Evolutionary conservation across 2,888 invertebrate genomes (phyloP).

Genomic region (Latheticus oryzae): DNA sequence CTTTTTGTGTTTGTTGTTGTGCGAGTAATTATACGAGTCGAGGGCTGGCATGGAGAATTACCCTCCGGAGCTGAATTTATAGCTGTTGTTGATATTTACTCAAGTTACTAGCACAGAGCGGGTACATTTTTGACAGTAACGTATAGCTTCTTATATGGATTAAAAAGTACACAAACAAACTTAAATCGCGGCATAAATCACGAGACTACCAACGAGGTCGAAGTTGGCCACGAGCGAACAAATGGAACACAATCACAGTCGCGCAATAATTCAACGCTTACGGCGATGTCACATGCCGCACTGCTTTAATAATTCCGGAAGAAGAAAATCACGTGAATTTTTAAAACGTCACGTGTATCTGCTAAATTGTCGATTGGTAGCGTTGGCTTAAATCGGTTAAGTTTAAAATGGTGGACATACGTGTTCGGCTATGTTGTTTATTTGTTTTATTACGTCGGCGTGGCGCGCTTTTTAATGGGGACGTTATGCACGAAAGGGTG

Average conservation of each 20-base stretch:
- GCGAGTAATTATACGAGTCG: slow-evolving; percentile 29
- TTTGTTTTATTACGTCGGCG: slow-evolving; percentile 48
- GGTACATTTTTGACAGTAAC: slow-evolving; percentile 49
- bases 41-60: slow-evolving; percentile 19
- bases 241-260: slow-evolving; percentile 42
- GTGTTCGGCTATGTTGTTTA: slow-evolving; percentile 41
- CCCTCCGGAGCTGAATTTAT: slow-evolving; percentile 43
- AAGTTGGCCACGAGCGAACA: slow-evolving; percentile 36
- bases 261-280: slow-evolving; percentile 41
- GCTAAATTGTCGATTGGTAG: background rate
- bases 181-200: slow-evolving; percentile 51
- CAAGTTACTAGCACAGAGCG: slow-evolving; percentile 37
- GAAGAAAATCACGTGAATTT: slow-evolving; percentile 37
- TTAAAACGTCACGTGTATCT: slow-evolving; percentile 31
- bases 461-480: slow-evolving; percentile 52
- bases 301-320: slow-evolving; percentile 40
- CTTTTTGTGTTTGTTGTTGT: slow-evolving; percentile 30
- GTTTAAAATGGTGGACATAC: background rate
- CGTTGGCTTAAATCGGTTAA: slow-evolving; percentile 7
- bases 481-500: slow-evolving; percentile 56
- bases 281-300: slow-evolving; percentile 31
- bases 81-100: slow-evolving; percentile 43
- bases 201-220: slow-evolving; percentile 41
- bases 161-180: slow-evolving; percentile 51
- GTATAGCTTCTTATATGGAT: slow-evolving; percentile 50